Base-by-base conservation (phyloP, 2,888 invertebrate genomes). In the Odontothrips loti region DNA sequence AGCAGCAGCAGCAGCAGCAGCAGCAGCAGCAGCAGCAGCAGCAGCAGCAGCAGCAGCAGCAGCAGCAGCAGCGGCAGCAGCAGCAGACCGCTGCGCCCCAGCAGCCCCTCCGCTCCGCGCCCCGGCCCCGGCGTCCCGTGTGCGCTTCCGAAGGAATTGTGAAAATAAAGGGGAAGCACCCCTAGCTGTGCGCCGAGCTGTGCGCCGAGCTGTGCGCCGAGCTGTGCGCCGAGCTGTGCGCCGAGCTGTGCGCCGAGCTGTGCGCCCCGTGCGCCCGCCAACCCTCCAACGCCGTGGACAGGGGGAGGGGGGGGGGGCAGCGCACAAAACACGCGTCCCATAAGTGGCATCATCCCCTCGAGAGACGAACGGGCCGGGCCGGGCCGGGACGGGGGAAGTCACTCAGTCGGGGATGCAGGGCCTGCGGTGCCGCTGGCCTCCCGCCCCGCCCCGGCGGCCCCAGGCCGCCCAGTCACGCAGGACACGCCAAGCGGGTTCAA, bases 291-390 rank as follows among this genome's bases (percentile, higher is more conserved):
- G 20, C 11, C 20, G 17, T 20, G 58, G 58, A 58, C 15, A 58
- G 58, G 17, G 58, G 58, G 58, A 58, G 58, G n/a, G 58, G 9
- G 20, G 51, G 20, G 51, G 51, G 2, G 58, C 8, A n/a, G 12
- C 20, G 58, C n/a, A 17, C 20, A 58, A 58, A 58, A 58, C 58
- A 58, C n/a, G 58, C 58, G 58, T 58, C 58, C 17, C 58, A n/a
- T 58, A 58, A 58, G 58, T 58, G 58, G 58, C 58, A 58, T 58
- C 58, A 58, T 58, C 58, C 58, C 58, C 58, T 15, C n/a, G 58
- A 58, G 20, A 58, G 58, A 58, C 20, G 58, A 51, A 12, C 15
- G 51, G 51, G 51, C 51, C 51, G 51, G 15, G 48, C 48, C 48
- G 6, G 20, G 51, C 51, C 51, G 34, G 34, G 34, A 43, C 34